Percentiles rank a stretch among this genome's conserved stretches.
phyloP scores from a whole-genome alignment of 2,888 invertebrate genomes.

The Ditula angustiorana region DNA sequence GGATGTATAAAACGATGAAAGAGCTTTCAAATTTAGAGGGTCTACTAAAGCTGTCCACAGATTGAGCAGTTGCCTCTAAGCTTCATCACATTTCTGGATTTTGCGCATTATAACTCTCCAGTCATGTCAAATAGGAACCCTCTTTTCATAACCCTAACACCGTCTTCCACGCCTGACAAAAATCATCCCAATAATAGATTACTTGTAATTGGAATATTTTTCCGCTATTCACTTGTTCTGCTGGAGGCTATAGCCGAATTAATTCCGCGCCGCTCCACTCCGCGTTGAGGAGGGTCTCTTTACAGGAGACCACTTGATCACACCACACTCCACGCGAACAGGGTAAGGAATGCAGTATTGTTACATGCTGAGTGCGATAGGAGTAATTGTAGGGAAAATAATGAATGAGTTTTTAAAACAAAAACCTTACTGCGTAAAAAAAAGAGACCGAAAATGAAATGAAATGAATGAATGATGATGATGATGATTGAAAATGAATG shows the following conservation, averaged over 20 bases:
- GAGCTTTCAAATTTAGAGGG: no score
- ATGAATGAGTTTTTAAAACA: background rate
- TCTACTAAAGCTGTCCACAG: no score
- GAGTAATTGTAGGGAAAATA: background rate
- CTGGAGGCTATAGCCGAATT: constrained; percentile 22
- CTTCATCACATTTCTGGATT: no score
- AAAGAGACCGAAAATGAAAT: no score
- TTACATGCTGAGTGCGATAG: background rate
- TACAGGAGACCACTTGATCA: constrained; percentile 34
- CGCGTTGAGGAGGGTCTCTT: constrained; percentile 31
- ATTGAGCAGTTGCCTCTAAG: no score
- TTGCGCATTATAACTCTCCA: no score
- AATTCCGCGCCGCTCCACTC: constrained; percentile 21
- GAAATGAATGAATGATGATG: no score
- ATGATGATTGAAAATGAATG: no score
- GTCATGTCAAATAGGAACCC: no score
- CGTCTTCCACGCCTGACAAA: background rate
- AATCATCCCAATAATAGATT: background rate
- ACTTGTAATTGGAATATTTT: constrained; percentile 28
- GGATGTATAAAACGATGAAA: no score
- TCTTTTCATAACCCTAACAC: background rate
- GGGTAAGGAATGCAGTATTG: constrained; percentile 27
- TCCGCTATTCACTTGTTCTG: constrained; percentile 17
- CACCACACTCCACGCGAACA: constrained; percentile 28
- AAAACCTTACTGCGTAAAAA: no score